These are phyloP conservation scores for Oncorhynchus masou DNA, from an alignment of 2,113 vertebrate species.

Conservation along the genomic window DNA sequence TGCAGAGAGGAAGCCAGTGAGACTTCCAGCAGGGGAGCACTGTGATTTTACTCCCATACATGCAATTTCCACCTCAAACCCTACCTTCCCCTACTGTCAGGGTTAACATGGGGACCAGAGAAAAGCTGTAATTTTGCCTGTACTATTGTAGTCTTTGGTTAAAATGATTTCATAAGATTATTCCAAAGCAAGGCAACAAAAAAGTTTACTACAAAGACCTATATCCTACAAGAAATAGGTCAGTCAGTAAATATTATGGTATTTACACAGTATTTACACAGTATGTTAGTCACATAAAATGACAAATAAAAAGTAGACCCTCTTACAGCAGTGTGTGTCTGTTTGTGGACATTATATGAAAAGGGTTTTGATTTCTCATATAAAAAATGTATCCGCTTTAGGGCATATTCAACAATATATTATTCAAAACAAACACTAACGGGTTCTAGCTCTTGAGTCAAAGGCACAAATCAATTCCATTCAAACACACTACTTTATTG, in stretches of 20 bases:
- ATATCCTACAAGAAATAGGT: conserved; percentile 2
- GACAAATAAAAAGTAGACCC: too few relatives aligned
- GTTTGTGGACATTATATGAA: too few relatives aligned
- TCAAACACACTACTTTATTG: neutral
- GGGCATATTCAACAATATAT: neutral
- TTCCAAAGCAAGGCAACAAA: neutral
- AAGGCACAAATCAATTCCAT: neutral
- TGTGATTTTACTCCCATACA: conserved; percentile 54
- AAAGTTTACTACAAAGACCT: neutral
- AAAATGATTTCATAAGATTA: conserved; percentile 37
- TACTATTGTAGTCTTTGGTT: conserved; percentile 27
- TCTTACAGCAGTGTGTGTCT: too few relatives aligned
- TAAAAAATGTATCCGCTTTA: neutral
- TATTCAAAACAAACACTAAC: conserved; percentile 7
- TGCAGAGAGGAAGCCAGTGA: conserved; percentile 54
- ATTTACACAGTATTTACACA: too few relatives aligned
- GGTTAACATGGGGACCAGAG: conserved; percentile 21
- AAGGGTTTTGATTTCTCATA: neutral
- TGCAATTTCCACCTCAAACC: conserved; percentile 40
- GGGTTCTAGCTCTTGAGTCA: neutral
- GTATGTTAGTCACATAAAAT: too few relatives aligned
- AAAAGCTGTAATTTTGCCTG: conserved; percentile 33
- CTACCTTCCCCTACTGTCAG: neutral
- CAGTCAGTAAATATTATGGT: too few relatives aligned
- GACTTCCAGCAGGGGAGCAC: conserved; percentile 53